A percentile compares a stretch with the other conserved stretches of the same genome.
phyloP scores from a whole-genome alignment of 2,888 invertebrate species.

The Halocaridina rubra region DNA sequence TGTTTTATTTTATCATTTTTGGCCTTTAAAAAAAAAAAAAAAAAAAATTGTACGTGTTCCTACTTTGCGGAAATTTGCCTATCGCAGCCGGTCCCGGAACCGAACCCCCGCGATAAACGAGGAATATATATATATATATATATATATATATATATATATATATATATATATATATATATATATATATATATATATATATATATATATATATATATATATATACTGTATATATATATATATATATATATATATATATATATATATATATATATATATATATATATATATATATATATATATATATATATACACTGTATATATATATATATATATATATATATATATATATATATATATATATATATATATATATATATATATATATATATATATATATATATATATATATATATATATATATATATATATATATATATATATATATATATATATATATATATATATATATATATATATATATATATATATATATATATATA shows the following conservation, averaged over 20 bases:
- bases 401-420: background rate
- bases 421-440: background rate
- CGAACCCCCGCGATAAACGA: no score
- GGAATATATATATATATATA: no score
- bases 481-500: background rate
- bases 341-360: constrained; percentile 20
- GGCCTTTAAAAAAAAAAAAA: no score
- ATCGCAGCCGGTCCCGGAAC: no score
- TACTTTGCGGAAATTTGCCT: no score
- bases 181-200: no score
- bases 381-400: background rate
- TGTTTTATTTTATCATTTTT: no score
- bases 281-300: constrained; percentile 10
- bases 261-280: constrained; percentile 7
- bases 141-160: no score
- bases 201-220: no score
- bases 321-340: constrained; percentile 1
- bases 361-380: constrained; percentile 14
- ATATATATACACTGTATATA: background rate
- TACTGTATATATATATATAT: background rate
- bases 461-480: background rate
- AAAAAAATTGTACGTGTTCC: no score
- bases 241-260: constrained; percentile 5
- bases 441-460: background rate
- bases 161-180: no score